These are phyloP conservation scores for Nemoura dubitans DNA, from an alignment of 2,888 invertebrate species.

Conservation along the genomic window DNA sequence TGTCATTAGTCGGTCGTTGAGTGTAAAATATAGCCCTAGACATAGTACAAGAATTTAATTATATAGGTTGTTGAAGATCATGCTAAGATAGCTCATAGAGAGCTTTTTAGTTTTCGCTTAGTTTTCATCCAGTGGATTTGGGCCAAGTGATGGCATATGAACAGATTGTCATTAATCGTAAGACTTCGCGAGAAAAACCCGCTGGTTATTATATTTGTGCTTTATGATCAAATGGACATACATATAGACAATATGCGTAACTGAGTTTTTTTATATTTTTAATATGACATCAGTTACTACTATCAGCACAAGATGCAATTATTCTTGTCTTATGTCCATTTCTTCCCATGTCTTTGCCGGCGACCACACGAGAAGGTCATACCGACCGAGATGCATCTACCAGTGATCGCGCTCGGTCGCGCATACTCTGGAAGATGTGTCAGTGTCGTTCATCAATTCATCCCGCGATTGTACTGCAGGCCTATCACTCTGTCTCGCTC, in stretches of 20 bases:
- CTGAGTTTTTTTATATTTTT: too few species aligned
- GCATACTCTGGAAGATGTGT: background rate
- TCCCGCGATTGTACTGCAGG: background rate
- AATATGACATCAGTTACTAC: too few species aligned
- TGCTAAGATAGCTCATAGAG: background rate
- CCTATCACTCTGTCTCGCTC: background rate
- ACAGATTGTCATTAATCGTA: background rate
- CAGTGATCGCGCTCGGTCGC: too few species aligned
- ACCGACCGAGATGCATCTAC: background rate
- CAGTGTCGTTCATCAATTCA: background rate
- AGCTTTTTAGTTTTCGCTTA: background rate
- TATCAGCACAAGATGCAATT: too few species aligned
- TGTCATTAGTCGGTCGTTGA: conserved; percentile 10
- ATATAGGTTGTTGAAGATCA: conserved; percentile 12
- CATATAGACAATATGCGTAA: too few species aligned
- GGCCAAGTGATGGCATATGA: background rate
- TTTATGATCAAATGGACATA: too few species aligned
- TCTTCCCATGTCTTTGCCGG: too few species aligned
- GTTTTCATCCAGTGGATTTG: background rate
- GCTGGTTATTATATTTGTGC: too few species aligned
- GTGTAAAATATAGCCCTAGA: conserved; percentile 12
- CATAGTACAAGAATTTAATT: background rate
- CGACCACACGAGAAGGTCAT: background rate
- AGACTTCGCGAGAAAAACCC: background rate
- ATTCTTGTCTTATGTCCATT: too few species aligned